These are phyloP conservation scores for Troides oblongomaculatus DNA, from an alignment of 2,888 invertebrate genomes.

Conservation along the genomic window DNA sequence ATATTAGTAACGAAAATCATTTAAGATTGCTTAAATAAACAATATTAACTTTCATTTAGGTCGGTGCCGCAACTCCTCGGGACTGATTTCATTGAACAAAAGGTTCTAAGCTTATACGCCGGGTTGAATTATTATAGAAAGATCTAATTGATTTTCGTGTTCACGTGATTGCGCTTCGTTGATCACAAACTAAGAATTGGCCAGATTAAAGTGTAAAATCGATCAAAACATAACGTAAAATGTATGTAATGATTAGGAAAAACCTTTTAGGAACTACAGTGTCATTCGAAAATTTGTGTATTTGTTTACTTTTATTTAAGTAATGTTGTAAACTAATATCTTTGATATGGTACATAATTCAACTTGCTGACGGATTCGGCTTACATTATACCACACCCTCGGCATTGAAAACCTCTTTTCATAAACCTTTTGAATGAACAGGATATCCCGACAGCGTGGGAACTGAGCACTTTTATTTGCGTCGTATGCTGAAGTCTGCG, in stretches of 20 bases:
- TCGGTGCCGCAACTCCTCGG: neutral
- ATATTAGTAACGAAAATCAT: no score
- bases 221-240: neutral
- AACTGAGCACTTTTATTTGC: slow-evolving; percentile 4
- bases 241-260: no score
- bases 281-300: no score
- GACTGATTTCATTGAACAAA: neutral
- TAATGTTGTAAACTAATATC: neutral
- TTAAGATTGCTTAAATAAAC: neutral
- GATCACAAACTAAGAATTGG: neutral
- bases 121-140: neutral
- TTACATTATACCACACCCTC: slow-evolving; percentile 19
- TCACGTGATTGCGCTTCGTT: slow-evolving; percentile 1
- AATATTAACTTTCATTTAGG: neutral
- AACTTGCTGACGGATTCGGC: slow-evolving; percentile 11
- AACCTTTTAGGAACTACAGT: no score
- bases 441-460: slow-evolving; percentile 6
- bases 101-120: neutral
- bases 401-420: slow-evolving; percentile 21
- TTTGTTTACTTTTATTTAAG: no score
- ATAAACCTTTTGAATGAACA: slow-evolving; percentile 14
- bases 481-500: slow-evolving; percentile 2
- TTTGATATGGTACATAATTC: slow-evolving; percentile 4
- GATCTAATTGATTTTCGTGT: neutral
- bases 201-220: neutral